These are phyloP conservation scores for Zaprionus lachaisei DNA, from an alignment of 1,140 invertebrate species.

Conservation along the genomic window DNA sequence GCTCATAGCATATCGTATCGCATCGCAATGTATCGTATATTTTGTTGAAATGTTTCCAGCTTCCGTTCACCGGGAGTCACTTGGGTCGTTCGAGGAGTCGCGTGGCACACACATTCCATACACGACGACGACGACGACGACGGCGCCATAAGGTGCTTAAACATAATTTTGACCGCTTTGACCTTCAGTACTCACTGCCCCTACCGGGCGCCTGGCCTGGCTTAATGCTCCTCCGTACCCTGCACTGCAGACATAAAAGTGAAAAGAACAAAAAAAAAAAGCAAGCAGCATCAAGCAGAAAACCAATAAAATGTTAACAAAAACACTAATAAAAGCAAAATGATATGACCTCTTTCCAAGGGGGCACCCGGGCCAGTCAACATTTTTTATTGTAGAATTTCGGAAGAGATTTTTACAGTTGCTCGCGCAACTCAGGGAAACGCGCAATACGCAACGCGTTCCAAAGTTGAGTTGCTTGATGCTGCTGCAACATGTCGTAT, in stretches of 20 bases:
- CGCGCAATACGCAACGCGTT: constrained; percentile 1
- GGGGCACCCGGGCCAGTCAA: constrained; percentile 19
- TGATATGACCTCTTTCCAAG: constrained; percentile 55
- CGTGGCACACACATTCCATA: neutral
- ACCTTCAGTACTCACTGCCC: constrained; percentile 48
- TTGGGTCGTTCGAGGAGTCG: neutral
- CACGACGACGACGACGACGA: neutral
- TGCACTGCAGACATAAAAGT: constrained; percentile 57
- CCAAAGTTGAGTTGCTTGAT: constrained; percentile 20
- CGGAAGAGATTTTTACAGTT: constrained; percentile 53
- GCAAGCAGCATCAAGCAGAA: constrained; percentile 31
- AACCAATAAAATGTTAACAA: constrained; percentile 56
- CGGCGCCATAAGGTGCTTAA: constrained; percentile 48
- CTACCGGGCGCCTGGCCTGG: constrained; percentile 19
- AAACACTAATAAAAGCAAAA: constrained; percentile 66
- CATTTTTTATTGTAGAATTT: constrained; percentile 65
- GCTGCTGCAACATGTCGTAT: constrained; percentile 62
- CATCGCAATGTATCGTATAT: constrained; percentile 1
- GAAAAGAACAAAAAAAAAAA: constrained; percentile 34
- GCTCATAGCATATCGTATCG: constrained; percentile 13
- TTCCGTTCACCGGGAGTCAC: neutral
- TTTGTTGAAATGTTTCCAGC: neutral
- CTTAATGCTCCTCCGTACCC: constrained; percentile 32
- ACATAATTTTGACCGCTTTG: constrained; percentile 57
- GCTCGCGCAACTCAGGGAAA: neutral